Conservation (phyloP, 2,888 invertebrate genomes). For the Anthophora plumipes region DNA sequence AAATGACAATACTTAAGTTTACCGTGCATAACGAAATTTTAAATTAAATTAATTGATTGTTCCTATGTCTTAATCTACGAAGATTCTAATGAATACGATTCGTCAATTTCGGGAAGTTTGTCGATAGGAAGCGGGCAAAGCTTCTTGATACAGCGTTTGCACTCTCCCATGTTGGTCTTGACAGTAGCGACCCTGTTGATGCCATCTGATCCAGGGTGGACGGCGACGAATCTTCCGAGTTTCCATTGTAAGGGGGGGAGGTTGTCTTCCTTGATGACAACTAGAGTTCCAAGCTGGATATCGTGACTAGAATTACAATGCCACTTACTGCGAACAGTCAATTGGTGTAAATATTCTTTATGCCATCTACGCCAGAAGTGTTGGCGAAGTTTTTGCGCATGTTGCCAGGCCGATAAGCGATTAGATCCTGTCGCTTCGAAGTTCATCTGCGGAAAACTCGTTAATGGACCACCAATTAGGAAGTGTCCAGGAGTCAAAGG, state of each 20-base stretch:
- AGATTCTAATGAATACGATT: too few relatives aligned
- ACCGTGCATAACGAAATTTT: too few relatives aligned
- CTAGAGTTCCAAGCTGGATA: neutral
- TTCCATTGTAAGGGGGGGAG: neutral
- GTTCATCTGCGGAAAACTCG: neutral
- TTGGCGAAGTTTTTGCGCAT: neutral
- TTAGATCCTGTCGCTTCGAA: neutral
- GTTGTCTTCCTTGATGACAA: too few relatives aligned
- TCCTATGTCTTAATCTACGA: too few relatives aligned
- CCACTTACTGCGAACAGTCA: neutral
- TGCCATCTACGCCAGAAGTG: too few relatives aligned
- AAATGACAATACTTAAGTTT: too few relatives aligned
- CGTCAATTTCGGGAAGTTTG: too few relatives aligned
- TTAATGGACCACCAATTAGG: neutral
- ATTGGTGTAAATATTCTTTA: too few relatives aligned
- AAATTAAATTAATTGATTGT: too few relatives aligned
- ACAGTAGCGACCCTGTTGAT: neutral
- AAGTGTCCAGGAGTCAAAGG: neutral
- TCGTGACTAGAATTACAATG: neutral
- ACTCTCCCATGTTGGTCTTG: neutral
- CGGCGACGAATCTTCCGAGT: neutral
- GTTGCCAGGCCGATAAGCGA: neutral
- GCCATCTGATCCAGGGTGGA: neutral
- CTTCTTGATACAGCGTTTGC: neutral
- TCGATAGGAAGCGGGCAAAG: neutral